Evolutionary conservation across 2,888 invertebrate species (phyloP).

Genomic region (Meandrusa payeni): DNA sequence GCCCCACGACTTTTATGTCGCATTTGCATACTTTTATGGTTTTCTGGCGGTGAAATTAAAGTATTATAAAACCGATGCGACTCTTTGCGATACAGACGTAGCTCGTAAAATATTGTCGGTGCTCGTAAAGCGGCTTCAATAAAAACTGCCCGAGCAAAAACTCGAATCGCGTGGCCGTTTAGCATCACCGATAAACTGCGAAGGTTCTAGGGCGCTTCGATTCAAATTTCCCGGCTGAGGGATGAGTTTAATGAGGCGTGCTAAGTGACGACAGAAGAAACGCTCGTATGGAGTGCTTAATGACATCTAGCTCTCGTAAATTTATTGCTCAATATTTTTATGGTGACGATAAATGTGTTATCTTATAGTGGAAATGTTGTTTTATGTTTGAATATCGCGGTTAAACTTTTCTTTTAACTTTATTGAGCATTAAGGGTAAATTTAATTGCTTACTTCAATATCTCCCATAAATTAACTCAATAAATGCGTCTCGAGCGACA

Average conservation of each 20-base stretch:
- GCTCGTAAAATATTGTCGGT: slow-evolving; percentile 72
- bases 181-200: slow-evolving; percentile 37
- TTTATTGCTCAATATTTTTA: slow-evolving; percentile 3
- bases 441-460: too few species aligned
- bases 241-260: slow-evolving; percentile 26
- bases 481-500: too few species aligned
- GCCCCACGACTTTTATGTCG: slow-evolving; percentile 62
- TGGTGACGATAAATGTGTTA: slow-evolving; percentile 16
- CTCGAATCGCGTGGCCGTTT: slow-evolving; percentile 60
- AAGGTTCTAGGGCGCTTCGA: slow-evolving; percentile 25
- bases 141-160: slow-evolving; percentile 70
- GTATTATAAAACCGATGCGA: slow-evolving; percentile 72
- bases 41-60: slow-evolving; percentile 78
- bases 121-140: slow-evolving; percentile 69
- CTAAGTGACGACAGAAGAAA: slow-evolving; percentile 22
- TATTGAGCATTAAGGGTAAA: too few species aligned
- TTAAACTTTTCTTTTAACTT: too few species aligned
- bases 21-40: slow-evolving; percentile 78
- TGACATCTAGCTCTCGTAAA: neutral
- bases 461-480: too few species aligned
- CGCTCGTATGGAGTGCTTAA: slow-evolving; percentile 7
- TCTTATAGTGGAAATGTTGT: slow-evolving; percentile 19
- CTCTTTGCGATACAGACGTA: slow-evolving; percentile 66
- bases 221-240: slow-evolving; percentile 25
- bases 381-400: slow-evolving; percentile 21